These are phyloP conservation scores for Calcarius lapponicus DNA, from an alignment of 2,797 vertebrate genomes.

Conservation along the genomic window DNA sequence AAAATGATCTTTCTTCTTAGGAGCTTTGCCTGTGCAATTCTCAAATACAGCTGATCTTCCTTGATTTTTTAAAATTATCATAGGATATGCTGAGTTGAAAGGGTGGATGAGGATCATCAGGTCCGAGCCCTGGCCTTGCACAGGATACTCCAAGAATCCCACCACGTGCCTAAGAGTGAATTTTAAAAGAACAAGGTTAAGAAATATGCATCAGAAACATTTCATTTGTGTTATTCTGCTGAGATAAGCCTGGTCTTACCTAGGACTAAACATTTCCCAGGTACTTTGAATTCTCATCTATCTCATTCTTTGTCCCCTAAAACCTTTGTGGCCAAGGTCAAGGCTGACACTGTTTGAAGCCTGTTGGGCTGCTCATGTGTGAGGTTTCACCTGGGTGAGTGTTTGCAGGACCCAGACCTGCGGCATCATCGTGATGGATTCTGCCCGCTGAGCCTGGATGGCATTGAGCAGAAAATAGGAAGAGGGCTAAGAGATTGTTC, in stretches of 20 bases:
- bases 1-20: background rate
- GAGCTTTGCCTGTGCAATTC: background rate
- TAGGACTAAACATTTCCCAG: background rate
- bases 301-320: background rate
- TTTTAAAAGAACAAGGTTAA: background rate
- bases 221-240: background rate
- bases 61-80: background rate
- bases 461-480: slow-evolving; percentile 8
- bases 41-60: background rate
- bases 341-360: background rate
- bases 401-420: background rate
- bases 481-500: slow-evolving; percentile 23
- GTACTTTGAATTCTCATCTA: background rate
- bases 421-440: background rate
- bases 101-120: background rate
- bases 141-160: background rate
- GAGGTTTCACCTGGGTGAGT: background rate
- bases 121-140: background rate
- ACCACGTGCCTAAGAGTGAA: background rate
- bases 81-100: background rate
- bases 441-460: background rate
- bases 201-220: background rate
- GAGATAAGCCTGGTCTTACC: background rate
- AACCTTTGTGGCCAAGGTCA: background rate
- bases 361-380: background rate